Percentiles rank a stretch among this genome's conserved stretches.
Evolutionary conservation across 2,888 invertebrate species (phyloP).

Genomic region (Tipula vernalis): DNA sequence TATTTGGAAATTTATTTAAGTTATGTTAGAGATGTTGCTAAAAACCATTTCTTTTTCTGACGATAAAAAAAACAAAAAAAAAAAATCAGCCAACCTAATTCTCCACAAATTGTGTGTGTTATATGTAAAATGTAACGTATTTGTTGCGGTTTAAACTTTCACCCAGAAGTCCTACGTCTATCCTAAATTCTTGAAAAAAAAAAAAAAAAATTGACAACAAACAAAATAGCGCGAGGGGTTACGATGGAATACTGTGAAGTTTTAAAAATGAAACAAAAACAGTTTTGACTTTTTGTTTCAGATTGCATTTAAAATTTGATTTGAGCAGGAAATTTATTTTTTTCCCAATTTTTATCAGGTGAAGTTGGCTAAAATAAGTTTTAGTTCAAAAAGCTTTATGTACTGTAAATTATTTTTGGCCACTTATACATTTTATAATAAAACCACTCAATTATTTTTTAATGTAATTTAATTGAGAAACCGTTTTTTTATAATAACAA

Average conservation of each 20-base stretch:
- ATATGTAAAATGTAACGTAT: neutral
- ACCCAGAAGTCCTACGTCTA: neutral
- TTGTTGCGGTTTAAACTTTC: neutral
- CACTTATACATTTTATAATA: no score
- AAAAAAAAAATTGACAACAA: neutral
- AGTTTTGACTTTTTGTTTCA: neutral
- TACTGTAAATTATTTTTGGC: no score
- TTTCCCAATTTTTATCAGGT: neutral
- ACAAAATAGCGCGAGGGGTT: neutral
- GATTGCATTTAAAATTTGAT: neutral
- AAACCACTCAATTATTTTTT: no score
- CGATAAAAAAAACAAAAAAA: neutral
- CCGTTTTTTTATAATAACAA: no score
- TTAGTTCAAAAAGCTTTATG: no score
- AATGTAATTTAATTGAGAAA: no score
- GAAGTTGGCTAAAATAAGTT: no score
- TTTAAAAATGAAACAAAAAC: neutral
- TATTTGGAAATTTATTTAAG: neutral
- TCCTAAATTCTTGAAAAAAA: neutral
- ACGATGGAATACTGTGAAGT: neutral
- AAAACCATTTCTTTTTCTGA: neutral
- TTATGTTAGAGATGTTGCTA: neutral
- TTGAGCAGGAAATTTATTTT: neutral
- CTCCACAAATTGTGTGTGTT: neutral
- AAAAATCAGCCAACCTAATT: neutral